Evolutionary conservation across 64 coral and sea anemone genomes (phyloP).

Genomic region (Stichodactyla helianthus): DNA sequence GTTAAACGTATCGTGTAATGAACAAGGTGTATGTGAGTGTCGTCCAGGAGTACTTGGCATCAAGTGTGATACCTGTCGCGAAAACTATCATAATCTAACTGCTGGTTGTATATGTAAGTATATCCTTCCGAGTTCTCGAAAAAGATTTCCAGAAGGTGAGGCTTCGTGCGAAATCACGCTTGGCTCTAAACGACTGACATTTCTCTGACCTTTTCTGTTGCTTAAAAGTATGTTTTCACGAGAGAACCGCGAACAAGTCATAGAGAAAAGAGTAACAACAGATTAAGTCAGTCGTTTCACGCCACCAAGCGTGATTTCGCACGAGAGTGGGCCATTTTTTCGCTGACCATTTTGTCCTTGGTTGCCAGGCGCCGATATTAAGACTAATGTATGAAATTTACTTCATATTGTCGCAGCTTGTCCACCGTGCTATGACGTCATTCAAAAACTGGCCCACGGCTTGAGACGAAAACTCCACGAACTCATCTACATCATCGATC

Average conservation of each 20-base stretch:
- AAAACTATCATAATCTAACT: conserved; percentile 88
- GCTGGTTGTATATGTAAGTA: conserved; percentile 87
- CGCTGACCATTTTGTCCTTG: no score
- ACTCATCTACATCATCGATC: conserved; percentile 62
- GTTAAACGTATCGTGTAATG: conserved; percentile 75
- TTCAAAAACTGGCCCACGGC: conserved; percentile 56
- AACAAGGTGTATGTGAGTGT: conserved; percentile 65
- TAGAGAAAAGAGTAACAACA: no score
- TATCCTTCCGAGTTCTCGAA: background rate
- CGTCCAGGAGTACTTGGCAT: conserved; percentile 82
- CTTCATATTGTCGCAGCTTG: conserved; percentile 32
- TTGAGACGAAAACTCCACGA: conserved; percentile 59
- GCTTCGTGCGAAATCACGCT: no score
- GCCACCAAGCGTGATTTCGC: no score
- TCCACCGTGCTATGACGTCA: conserved; percentile 88
- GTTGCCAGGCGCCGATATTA: no score
- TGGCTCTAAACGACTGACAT: no score
- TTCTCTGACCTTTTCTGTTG: no score
- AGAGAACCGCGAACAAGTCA: no score
- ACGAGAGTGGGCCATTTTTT: no score
- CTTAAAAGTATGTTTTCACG: no score
- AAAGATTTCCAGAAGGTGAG: no score
- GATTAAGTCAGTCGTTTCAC: no score
- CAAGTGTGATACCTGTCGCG: conserved; percentile 82
- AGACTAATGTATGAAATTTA: background rate